Evolutionary conservation across 2,888 invertebrate species (phyloP), one percentile per base, ranked within the genome.

Genomic region (Cerastis rubricosa): DNA sequence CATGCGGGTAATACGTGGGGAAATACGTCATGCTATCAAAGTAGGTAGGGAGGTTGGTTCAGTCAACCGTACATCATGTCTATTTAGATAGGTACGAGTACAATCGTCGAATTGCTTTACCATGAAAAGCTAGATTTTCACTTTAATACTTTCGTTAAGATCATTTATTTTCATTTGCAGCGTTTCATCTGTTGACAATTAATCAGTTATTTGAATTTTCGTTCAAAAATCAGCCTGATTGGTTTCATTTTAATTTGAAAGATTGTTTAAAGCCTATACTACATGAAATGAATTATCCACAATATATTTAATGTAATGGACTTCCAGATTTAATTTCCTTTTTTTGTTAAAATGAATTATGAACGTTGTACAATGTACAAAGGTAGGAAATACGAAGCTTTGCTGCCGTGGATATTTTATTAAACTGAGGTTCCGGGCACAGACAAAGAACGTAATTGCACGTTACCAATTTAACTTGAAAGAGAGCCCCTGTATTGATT

Each of bases 391-490:
- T 25, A 35, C 11, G 19, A 19, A 17, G 19, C n/a, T 25, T 71
- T 35, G 4, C 49, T 35, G 25, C 22, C 11, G 35, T 17, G 35
- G 22, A 40, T 2, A 25, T 59, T 59, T 40, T 74, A 74, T 25
- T 47, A 40, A 74, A 74, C 73, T 47, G 40, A 17, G 35, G 51
- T 54, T 54, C 51, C 22, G 51, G 51, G 5, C 51, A n/a, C 51
- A 54, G 11, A 51, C 51, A 54, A 54, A 54, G 9, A 22, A 22
- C n/a, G 4, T 11, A 54, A 54, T 54, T n/a, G n/a, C 11, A 54
- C n/a, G 51, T n/a, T 14, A 45, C 29, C 25, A 43, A 74, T 75
- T 35, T 45, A 45, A 67, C 29, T 29, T 19, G 22, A 45, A 43
- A 43, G 29, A 64, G 17, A 29, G 7, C n/a, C 8, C 45, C 45